phyloP scores from a whole-genome alignment of 2,888 invertebrate species.

The Notodonta dromedarius region DNA sequence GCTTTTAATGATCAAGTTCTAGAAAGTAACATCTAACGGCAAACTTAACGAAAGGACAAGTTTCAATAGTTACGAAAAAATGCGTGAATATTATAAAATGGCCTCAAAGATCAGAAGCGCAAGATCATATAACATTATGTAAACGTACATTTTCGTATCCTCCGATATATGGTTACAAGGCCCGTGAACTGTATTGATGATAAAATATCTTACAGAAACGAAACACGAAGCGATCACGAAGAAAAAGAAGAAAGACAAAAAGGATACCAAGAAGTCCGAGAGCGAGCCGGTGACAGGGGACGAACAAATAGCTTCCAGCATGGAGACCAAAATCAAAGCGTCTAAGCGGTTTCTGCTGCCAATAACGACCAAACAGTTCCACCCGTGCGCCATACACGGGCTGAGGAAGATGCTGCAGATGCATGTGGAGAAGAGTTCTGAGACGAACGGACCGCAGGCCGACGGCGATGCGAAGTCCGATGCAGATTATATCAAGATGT shows the following conservation, averaged over 20 bases:
- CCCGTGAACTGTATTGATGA: too few species aligned
- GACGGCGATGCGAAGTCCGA: slow-evolving; percentile 24
- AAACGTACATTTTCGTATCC: too few species aligned
- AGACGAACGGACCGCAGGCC: slow-evolving; percentile 12
- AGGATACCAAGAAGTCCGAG: slow-evolving; percentile 11
- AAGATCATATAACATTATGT: too few species aligned
- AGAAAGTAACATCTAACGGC: too few species aligned
- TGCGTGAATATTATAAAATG: too few species aligned
- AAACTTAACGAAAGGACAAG: too few species aligned
- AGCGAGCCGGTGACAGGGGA: slow-evolving; percentile 12
- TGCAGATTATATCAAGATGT: slow-evolving; percentile 60
- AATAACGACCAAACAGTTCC: slow-evolving; percentile 42
- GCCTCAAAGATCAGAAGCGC: too few species aligned
- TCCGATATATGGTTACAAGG: too few species aligned
- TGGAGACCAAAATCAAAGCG: slow-evolving; percentile 32
- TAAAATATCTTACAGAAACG: slow-evolving; percentile 12
- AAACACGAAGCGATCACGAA: slow-evolving; percentile 19
- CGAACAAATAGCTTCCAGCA: slow-evolving; percentile 34
- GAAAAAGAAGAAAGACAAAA: slow-evolving; percentile 36
- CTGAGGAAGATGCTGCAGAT: slow-evolving; percentile 47
- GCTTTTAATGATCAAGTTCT: too few species aligned
- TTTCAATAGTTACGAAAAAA: too few species aligned
- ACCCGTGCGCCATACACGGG: slow-evolving; percentile 22
- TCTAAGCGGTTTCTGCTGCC: slow-evolving; percentile 62
- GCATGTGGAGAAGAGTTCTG: slow-evolving; percentile 35